phyloP scores from a whole-genome alignment of 2,113 vertebrate species.

The Muscicapa adusta region DNA sequence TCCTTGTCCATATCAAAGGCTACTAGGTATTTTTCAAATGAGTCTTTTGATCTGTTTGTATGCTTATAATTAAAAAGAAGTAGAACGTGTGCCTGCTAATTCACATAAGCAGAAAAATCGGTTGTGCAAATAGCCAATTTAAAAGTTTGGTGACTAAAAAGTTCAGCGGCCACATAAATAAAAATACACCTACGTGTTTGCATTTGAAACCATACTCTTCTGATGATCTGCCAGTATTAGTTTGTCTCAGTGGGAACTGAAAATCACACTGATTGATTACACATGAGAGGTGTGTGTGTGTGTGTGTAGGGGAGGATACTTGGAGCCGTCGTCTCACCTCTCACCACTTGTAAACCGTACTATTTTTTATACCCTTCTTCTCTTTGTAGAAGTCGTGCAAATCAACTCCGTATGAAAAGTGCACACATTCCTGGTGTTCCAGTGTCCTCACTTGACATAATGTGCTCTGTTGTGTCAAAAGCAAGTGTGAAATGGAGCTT shows the following conservation, averaged over 20 bases:
- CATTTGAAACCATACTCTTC: neutral
- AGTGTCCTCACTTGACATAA: neutral
- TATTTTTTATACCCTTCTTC: neutral
- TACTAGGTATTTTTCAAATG: neutral
- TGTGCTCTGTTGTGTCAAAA: neutral
- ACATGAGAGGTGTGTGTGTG: neutral
- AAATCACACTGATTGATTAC: neutral
- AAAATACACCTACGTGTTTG: neutral
- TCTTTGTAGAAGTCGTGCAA: neutral
- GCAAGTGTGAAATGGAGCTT: neutral
- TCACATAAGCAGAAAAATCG: neutral
- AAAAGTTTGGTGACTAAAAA: neutral
- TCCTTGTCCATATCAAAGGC: neutral
- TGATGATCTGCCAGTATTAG: neutral
- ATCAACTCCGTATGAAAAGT: neutral
- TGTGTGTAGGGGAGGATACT: neutral
- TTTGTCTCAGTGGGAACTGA: neutral
- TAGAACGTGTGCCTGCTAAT: neutral
- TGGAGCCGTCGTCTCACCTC: neutral
- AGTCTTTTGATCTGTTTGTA: neutral
- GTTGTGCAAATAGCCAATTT: neutral
- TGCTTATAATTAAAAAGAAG: neutral
- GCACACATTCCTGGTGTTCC: rapidly evolving
- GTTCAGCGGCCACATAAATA: neutral
- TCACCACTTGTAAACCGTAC: neutral